Evolutionary conservation across 2,888 invertebrate genomes (phyloP).

Genomic region (Rhagophthalmus giganteus): DNA sequence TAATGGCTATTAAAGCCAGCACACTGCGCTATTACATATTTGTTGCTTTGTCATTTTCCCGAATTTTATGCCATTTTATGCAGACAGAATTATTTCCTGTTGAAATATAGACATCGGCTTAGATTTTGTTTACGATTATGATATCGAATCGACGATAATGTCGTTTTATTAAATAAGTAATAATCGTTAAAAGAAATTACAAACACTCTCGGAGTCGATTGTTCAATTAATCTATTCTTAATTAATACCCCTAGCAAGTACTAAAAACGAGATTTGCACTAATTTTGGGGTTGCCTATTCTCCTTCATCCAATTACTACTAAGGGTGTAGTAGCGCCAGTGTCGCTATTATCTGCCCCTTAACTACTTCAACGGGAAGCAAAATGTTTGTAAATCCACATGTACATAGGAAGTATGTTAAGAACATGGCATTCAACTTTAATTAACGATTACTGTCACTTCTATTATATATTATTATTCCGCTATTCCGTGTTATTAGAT

Average conservation of each 20-base stretch:
- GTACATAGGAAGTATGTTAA: constrained; percentile 16
- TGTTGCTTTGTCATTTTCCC: constrained; percentile 46
- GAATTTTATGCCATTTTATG: constrained; percentile 26
- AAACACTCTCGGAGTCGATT: too few relatives aligned
- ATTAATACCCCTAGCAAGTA: constrained; percentile 26
- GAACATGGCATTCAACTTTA: not conserved
- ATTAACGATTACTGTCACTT: not conserved
- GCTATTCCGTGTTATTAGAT: too few relatives aligned
- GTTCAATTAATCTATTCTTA: constrained; percentile 26
- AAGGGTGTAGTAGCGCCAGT: constrained; percentile 46
- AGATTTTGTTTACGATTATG: constrained; percentile 7
- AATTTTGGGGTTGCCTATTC: constrained; percentile 47
- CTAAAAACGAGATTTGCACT: constrained; percentile 40
- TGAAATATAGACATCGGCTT: constrained; percentile 10
- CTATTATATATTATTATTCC: not conserved
- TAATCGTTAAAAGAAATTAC: not conserved
- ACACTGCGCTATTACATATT: constrained; percentile 49
- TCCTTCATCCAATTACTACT: constrained; percentile 50
- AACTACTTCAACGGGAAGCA: constrained; percentile 48
- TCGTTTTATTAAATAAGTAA: too few relatives aligned
- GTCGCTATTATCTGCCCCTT: constrained; percentile 50
- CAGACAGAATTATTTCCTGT: constrained; percentile 21
- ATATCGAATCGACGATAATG: too few relatives aligned
- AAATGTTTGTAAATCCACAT: constrained; percentile 39
- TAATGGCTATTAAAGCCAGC: constrained; percentile 51